Evolutionary conservation across 2,888 invertebrate species (phyloP).

Genomic region (Metellina segmentata): DNA sequence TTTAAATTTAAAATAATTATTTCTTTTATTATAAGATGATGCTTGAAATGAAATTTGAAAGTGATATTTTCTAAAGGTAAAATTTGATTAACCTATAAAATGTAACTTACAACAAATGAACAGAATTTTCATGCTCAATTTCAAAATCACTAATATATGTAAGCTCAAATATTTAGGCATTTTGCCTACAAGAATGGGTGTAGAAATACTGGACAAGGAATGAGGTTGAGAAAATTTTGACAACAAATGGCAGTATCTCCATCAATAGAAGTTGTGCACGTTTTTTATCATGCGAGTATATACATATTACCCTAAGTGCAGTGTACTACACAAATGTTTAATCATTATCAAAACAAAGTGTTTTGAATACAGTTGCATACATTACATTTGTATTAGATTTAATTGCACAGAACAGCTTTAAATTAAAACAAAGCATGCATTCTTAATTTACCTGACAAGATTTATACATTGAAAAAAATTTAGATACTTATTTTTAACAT

Average conservation of each 20-base stretch:
- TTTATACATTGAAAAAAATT: too few species aligned
- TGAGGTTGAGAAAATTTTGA: conserved; percentile 23
- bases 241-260: conserved; percentile 44
- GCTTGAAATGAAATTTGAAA: too few species aligned
- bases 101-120: not conserved
- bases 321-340: not conserved
- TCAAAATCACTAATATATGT: not conserved
- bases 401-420: too few species aligned
- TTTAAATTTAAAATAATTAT: too few species aligned
- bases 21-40: too few species aligned
- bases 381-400: too few species aligned
- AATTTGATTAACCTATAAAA: not conserved
- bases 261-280: conserved; percentile 18
- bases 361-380: too few species aligned
- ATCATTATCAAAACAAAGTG: too few species aligned
- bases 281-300: not conserved
- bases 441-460: too few species aligned
- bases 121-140: not conserved
- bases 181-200: not conserved
- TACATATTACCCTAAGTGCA: not conserved
- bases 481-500: too few species aligned
- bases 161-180: conserved; percentile 26
- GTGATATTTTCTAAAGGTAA: too few species aligned
- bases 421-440: too few species aligned
- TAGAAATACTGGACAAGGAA: conserved; percentile 18